Evolutionary conservation across 2,113 vertebrate genomes (phyloP).

Genomic region (Turdus rufiventris): DNA sequence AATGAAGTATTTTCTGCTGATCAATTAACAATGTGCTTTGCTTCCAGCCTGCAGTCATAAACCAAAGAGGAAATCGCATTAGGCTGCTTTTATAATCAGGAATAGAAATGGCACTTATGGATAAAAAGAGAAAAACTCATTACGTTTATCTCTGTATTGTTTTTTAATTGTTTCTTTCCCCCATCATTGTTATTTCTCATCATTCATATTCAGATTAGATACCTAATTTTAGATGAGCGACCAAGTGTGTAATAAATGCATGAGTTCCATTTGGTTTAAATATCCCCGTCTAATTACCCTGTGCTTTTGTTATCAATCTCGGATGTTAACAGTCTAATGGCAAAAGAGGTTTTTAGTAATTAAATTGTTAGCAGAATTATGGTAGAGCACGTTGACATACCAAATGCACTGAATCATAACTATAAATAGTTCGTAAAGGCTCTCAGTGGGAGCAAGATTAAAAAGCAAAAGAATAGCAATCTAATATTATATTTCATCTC

Average conservation of each 20-base stretch:
- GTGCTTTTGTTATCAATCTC: constrained; percentile 60
- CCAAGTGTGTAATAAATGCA: constrained; percentile 45
- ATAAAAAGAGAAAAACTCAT: constrained; percentile 6
- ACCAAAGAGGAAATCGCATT: constrained; percentile 25
- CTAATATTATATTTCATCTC: not conserved
- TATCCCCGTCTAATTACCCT: constrained; percentile 52
- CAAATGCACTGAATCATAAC: constrained; percentile 23
- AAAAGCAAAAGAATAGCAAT: not conserved
- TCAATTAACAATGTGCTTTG: constrained; percentile 33
- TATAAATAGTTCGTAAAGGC: constrained; percentile 10
- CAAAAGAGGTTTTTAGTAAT: constrained; percentile 37
- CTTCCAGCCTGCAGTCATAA: constrained; percentile 17
- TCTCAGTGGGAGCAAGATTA: not conserved
- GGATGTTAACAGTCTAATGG: constrained; percentile 26
- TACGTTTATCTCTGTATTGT: constrained; percentile 20
- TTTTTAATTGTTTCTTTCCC: constrained; percentile 47
- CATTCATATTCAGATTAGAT: constrained; percentile 66
- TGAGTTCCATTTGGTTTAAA: constrained; percentile 65
- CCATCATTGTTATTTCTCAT: constrained; percentile 15
- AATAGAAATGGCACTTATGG: not conserved
- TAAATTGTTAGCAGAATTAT: constrained; percentile 50
- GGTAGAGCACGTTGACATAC: not conserved
- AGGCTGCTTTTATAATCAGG: constrained; percentile 35
- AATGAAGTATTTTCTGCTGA: not conserved
- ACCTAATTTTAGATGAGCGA: constrained; percentile 63